These are phyloP conservation scores for Artemia franciscana DNA, from an alignment of 1,140 invertebrate genomes.

Conservation along the genomic window DNA sequence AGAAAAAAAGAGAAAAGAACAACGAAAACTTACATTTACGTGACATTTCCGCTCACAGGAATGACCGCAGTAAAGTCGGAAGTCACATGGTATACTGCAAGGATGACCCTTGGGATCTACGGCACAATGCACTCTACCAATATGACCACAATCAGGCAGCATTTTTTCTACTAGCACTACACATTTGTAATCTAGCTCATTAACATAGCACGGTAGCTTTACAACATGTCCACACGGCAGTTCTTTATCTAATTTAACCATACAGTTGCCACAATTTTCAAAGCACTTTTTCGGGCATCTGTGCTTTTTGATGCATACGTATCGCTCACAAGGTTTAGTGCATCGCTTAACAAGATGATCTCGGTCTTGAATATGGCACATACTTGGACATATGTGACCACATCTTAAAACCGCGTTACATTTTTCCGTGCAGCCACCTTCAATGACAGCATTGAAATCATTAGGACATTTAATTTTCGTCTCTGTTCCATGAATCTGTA, in stretches of 20 bases:
- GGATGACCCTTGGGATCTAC: background rate
- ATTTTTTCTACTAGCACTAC: slow-evolving; percentile 4
- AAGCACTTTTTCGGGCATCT: slow-evolving; percentile 24
- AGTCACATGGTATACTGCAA: slow-evolving; percentile 5
- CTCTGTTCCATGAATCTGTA: slow-evolving; percentile 22
- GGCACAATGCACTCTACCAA: slow-evolving; percentile 5
- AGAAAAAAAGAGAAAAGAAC: background rate
- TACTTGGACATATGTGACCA: slow-evolving; percentile 27
- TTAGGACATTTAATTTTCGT: slow-evolving; percentile 18
- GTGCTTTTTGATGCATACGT: slow-evolving; percentile 23
- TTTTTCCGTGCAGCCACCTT: slow-evolving; percentile 4
- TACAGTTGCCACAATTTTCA: slow-evolving; percentile 23
- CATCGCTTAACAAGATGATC: slow-evolving; percentile 18
- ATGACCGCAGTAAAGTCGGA: slow-evolving; percentile 10
- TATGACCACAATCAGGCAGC: slow-evolving; percentile 7
- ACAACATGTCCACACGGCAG: slow-evolving; percentile 24
- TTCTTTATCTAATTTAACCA: slow-evolving; percentile 16
- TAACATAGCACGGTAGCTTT: slow-evolving; percentile 7
- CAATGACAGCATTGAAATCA: slow-evolving; percentile 4
- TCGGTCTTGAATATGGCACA: slow-evolving; percentile 25
- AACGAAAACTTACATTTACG: background rate
- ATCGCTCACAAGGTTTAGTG: slow-evolving; percentile 15
- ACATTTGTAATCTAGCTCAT: slow-evolving; percentile 3
- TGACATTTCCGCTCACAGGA: slow-evolving; percentile 8
- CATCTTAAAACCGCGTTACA: slow-evolving; percentile 18